Evolutionary conservation across 2,797 vertebrate genomes (phyloP), one percentile per base, ranked within the genome.

Genomic region (Macropodus opercularis): DNA sequence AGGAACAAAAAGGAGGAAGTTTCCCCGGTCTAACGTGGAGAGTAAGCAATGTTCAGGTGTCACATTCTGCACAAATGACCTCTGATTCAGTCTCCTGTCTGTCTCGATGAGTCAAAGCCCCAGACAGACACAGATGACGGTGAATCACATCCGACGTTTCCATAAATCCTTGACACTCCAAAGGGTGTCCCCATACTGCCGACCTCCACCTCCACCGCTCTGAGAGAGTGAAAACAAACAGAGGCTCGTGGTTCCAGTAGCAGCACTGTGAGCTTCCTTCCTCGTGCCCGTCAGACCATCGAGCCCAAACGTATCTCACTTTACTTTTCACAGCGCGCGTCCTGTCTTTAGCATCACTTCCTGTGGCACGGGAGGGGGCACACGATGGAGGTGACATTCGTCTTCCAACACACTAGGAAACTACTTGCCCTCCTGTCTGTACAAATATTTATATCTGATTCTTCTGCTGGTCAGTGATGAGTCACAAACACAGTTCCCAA

Each of bases 321-420:
- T 74, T 75, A 80, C 80, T 46, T 81, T 89, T 87, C 81, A 75
- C 81, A 68, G 50, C 56, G 84, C 49, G 36, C 57, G 76, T 88
- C 85, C 83, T 75, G 71, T 24, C 49, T 48, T 56, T 9, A 8
- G 53, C 77, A 67, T 81, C 66, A 57, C 64, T 76, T 87, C 86
- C 82, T 74, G 70, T 1, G 5, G 46, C 49, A 11, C 3, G 0
- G n/a, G n/a, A n/a, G 0, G 6, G 15, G 2, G 34, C 4, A 31
- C 3, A 79, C 78, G 78, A 78, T 84, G 64, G 72, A 54, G 62
- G 53, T 51, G n/a, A 67, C 14, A 58, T 36, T 17, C 10, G 24
- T 73, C 52, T 29, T 68, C 19, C 6, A 54, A 47, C 62, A 48
- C 41, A 51, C 77, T 67, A 49, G 61, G 83, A 77, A 85, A 87